phyloP scores from a whole-genome alignment of 2,113 vertebrate genomes.

The Brachypodius melanocephalos region DNA sequence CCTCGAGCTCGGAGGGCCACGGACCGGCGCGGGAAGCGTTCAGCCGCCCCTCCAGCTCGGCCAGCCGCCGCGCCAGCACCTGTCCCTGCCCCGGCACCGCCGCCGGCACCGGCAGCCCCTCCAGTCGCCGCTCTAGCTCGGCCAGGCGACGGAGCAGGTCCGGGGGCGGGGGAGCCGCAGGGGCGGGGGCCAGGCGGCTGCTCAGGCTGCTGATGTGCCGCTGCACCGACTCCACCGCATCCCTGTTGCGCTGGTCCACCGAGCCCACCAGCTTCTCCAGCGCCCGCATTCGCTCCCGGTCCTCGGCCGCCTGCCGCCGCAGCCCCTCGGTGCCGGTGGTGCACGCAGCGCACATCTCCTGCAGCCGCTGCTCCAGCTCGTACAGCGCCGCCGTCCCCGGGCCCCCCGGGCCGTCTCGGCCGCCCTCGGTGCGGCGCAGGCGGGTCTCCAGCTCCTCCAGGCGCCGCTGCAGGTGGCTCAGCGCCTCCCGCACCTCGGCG shows the following conservation, averaged over 20 bases:
- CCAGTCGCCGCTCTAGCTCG: slow-evolving; percentile 73
- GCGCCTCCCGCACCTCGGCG: slow-evolving; percentile 85
- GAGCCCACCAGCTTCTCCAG: slow-evolving; percentile 84
- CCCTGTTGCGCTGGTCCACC: slow-evolving; percentile 79
- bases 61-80: slow-evolving; percentile 73
- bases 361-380: slow-evolving; percentile 81
- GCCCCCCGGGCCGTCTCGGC: slow-evolving; percentile 63
- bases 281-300: slow-evolving; percentile 79
- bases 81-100: slow-evolving; percentile 4
- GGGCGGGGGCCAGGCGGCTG: slow-evolving; percentile 17
- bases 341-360: slow-evolving; percentile 83
- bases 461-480: slow-evolving; percentile 83
- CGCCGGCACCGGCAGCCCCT: slow-evolving; percentile 62
- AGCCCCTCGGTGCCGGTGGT: slow-evolving; percentile 79
- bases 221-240: slow-evolving; percentile 71
- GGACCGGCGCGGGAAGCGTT: slow-evolving; percentile 73
- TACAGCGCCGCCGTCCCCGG: slow-evolving; percentile 71
- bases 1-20: slow-evolving; percentile 22
- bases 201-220: slow-evolving; percentile 62
- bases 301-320: slow-evolving; percentile 79
- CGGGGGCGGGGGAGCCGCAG: slow-evolving; percentile 66
- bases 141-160: slow-evolving; percentile 66
- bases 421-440: slow-evolving; percentile 78
- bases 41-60: slow-evolving; percentile 80
- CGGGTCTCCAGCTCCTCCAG: slow-evolving; percentile 88